Percentiles rank a stretch among this genome's conserved stretches.
phyloP scores from a whole-genome alignment of 2,113 vertebrate genomes.

The Orcinus orca region DNA sequence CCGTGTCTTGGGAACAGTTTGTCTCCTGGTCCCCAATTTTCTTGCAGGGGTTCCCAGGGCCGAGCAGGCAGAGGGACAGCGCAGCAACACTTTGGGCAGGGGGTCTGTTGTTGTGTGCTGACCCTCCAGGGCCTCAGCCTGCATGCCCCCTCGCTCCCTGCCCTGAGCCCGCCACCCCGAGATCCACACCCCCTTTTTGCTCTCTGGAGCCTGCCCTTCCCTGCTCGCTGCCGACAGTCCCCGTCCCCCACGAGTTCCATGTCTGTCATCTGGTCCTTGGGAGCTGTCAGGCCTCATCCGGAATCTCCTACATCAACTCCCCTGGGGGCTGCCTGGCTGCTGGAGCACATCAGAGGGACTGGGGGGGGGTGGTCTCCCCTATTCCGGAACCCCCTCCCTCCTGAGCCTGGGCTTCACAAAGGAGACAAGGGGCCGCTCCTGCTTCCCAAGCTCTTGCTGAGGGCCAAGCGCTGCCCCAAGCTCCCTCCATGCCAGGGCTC shows the following conservation, averaged over 20 bases:
- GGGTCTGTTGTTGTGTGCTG: background rate
- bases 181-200: background rate
- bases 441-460: background rate
- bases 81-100: background rate
- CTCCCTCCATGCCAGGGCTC: background rate
- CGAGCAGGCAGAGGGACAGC: background rate
- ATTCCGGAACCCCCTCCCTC: background rate
- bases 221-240: background rate
- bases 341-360: background rate
- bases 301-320: conserved; percentile 19
- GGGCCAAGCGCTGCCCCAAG: no score
- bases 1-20: background rate
- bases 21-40: background rate
- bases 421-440: background rate
- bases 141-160: rapidly evolving
- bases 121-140: background rate
- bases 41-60: background rate
- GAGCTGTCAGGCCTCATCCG: background rate
- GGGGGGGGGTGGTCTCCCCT: no score
- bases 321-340: background rate
- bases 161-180: background rate
- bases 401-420: background rate
- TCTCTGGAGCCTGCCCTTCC: background rate
- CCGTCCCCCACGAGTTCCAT: rapidly evolving
- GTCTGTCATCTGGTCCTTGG: background rate